Evolutionary conservation across 2,888 invertebrate genomes (phyloP), one percentile per base, ranked within the genome.

Genomic region (Machimus rusticus): DNA sequence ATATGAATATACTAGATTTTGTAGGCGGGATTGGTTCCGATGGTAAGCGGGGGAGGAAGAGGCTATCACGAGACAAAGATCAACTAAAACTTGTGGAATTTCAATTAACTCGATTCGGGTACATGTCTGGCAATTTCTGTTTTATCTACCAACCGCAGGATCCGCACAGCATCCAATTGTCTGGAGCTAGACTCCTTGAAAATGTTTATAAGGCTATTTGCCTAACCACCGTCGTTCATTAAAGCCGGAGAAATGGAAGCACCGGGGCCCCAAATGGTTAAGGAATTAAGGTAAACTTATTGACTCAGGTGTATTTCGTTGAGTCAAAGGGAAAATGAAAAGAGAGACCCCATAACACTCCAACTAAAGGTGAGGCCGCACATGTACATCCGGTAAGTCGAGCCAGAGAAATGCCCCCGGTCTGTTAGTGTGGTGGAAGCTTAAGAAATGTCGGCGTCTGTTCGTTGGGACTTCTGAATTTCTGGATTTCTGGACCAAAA

Each of bases 171-270:
- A 66, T 66, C 86, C 86, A 77, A 86, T 86, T 86, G 77, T 77
- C 86, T 86, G 34, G 51, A 55, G 86, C 51, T 86, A 77, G 77
- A 77, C 74, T 86, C 77, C 86, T 86, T 77, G 86, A 86, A 86
- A 86, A 86, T 86, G 86, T 86, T 86, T 86, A 86, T 86, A 86
- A 77, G 77, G 86, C 86, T 86, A 86, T 86, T 86, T 86, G 86
- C 77, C 86, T 86, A 86, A 86, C 86, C 86, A 77, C 86, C 37
- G 77, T 55, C 86, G 86, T 77, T 86, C 86, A 86, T 86, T 86
- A 86, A 86, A 86, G 51, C 55, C 5, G 51, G 86, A 86, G 43
- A 74, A 74, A 74, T 23, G 34, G 46, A 85, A 28, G 74, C 74
- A 74, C 19, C 46, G 37, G 31, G 9, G 28, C 86, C n/a, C 28